A percentile compares a stretch with the other conserved stretches of the same genome.
These are phyloP conservation scores for Conus betulinus DNA, from an alignment of 1,140 invertebrate species.

Conservation along the genomic window DNA sequence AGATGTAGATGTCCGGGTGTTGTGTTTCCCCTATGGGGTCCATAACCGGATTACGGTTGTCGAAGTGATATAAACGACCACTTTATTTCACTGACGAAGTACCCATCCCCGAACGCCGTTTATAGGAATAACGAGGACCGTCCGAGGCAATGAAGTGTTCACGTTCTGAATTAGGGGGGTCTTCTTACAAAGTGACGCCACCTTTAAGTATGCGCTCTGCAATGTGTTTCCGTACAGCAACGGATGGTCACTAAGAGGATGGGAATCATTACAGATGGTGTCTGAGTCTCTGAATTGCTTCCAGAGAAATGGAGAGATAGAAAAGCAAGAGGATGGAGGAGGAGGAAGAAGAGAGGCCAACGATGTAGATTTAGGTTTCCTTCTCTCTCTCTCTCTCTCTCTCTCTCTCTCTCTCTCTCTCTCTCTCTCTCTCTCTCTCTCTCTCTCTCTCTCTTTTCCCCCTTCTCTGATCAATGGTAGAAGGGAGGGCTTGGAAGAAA, in stretches of 20 bases:
- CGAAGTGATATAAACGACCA: neutral
- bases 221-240: neutral
- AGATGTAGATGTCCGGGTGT: too few relatives aligned
- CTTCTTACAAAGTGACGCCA: neutral
- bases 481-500: neutral
- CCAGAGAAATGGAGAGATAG: neutral
- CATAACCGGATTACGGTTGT: too few relatives aligned
- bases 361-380: neutral
- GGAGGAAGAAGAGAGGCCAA: neutral
- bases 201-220: neutral
- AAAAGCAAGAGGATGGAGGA: neutral
- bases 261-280: neutral
- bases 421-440: too few relatives aligned
- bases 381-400: too few relatives aligned
- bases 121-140: neutral
- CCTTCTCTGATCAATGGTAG: neutral
- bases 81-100: neutral
- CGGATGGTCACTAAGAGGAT: neutral
- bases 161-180: neutral
- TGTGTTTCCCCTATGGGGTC: too few relatives aligned
- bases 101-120: neutral
- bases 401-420: too few relatives aligned
- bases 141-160: neutral
- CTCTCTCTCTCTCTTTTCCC: too few relatives aligned
- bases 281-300: neutral